These are phyloP conservation scores for Nothoprocta perdicaria DNA, from an alignment of 2,113 vertebrate genomes.

Conservation along the genomic window DNA sequence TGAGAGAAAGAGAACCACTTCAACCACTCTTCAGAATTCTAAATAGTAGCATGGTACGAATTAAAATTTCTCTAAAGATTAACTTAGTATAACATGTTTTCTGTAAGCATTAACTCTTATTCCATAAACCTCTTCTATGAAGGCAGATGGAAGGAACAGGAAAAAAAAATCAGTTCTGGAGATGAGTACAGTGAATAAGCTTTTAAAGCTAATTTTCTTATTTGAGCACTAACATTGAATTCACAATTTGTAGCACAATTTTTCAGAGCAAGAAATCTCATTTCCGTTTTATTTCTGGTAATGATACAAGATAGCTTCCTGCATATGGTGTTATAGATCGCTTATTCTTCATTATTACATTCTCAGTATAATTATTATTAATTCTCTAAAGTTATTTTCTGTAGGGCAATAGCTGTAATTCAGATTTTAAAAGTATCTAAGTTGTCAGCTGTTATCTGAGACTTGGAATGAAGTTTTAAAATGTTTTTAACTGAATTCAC, in stretches of 20 bases:
- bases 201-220: background rate
- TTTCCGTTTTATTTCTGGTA: background rate
- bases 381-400: background rate
- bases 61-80: background rate
- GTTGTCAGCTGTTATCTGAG: background rate
- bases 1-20: background rate
- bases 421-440: background rate
- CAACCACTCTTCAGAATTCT: background rate
- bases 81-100: background rate
- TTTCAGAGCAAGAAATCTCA: background rate
- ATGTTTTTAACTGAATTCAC: background rate
- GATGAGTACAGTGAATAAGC: background rate
- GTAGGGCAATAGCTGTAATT: background rate
- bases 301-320: background rate
- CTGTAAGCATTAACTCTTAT: background rate
- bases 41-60: background rate
- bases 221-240: background rate
- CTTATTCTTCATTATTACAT: background rate
- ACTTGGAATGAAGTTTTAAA: background rate
- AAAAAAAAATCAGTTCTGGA: background rate
- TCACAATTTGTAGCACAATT: background rate
- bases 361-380: background rate
- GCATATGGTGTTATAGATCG: background rate
- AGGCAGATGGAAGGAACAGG: background rate
- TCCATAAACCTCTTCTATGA: background rate